Base-by-base conservation (phyloP, 2,888 invertebrate genomes). In the Apotomis capreana region DNA sequence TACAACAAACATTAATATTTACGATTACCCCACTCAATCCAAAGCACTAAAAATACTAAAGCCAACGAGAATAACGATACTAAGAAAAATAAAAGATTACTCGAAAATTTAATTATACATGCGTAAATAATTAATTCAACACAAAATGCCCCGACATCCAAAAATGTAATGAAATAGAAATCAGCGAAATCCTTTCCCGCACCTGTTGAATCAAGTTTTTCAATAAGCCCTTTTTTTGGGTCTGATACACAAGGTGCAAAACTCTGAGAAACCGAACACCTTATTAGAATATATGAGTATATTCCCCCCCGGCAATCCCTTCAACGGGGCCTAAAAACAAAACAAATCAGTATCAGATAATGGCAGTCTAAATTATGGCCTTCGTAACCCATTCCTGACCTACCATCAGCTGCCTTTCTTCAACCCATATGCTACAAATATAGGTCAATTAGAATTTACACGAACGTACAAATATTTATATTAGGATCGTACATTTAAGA, bases 231-330 rank as follows among this genome's bases (percentile, higher is more conserved):
- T 81, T 80, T 78, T 40, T 83, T 82, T 81, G 74, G 82, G 85
- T 87, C 87, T 83, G 85, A 88, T 87, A 85, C 85, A 87, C 91
- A 93, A 92, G 92, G 91, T 92, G 91, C 90, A 91, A 89, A 90
- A 85, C 82, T 81, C 77, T 79, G 81, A 82, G 84, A 87, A 83
- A 84, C 81, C 79, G 83, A 88, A 87, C 87, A 87, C 85, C 85
- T 87, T 88, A 91, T 91, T 90, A 91, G 81, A 78, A 82, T 83
- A 76, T 76, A 91, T 91, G 90, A 91, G 81, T 78, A 82, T 83
- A 76, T 76, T 79, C 63, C 86, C 90, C 86, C 72, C 78, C 74
- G 86, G 89, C 88, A 79, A 84, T 83, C 79, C 78, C 75, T 83
- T 80, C 74, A 78, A 79, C 61, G 64, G 59, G 46, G 57, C 79